Evolutionary conservation across 1,140 invertebrate genomes (phyloP), one percentile per base, ranked within the genome.

Genomic region (Brachionus asplanchnoidis): DNA sequence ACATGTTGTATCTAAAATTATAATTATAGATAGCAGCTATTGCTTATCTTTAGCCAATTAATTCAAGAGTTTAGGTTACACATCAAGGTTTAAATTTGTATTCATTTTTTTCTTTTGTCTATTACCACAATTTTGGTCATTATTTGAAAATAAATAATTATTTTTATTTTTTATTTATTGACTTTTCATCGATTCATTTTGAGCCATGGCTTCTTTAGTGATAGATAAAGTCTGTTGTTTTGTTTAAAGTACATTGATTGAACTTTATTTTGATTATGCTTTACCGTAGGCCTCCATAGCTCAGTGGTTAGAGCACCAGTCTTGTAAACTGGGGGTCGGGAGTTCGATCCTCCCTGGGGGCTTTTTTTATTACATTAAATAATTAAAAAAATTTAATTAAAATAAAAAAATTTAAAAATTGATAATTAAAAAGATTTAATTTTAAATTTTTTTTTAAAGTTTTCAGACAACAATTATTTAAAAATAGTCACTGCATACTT

Each of bases 221-320:
- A 53, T 53, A n/a, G 14, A 17, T 53, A 14, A 53, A 53, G 20
- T 60, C 0, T 60, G 53, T 60, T 53, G 32, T 53, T 17, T 53
- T 3, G 8, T 26, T 60, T 17, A 20, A 60, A 60, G 5, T 60
- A 60, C 17, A 60, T 60, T 20, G 17, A 60, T 60, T 60, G 20
- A 9, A 20, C 20, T 60, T 60, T 3, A 60, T 60, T 60, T 20
- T 60, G 17, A 9, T 20, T 60, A 8, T 60, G 53, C 4, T 60
- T 60, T 60, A 60, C 53, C 53, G 17, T 20, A 26, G 20, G 94
- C 93, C 94, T 94, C 93, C 93, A 93, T 94, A 94, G 94, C 94
- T 94, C 93, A 94, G 94, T 93, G 94, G 94, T 93, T 93, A 94
- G 94, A 94, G 93, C 94, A 94, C 93, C 94, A 93, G 94, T 94